phyloP scores from a whole-genome alignment of 1,140 invertebrate species.

The Pararge aegeria region DNA sequence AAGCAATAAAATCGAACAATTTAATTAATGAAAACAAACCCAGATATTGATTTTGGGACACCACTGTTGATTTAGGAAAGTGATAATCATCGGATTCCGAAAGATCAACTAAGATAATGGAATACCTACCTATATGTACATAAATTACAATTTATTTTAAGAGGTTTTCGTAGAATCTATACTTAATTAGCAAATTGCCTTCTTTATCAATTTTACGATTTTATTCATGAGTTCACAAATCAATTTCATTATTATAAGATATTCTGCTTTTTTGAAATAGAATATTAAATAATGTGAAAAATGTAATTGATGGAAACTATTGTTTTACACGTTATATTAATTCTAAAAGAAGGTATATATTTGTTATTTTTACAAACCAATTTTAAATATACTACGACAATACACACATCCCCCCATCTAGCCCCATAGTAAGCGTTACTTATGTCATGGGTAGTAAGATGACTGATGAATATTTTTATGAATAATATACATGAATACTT shows the following conservation, averaged over 20 bases:
- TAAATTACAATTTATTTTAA: constrained; percentile 9
- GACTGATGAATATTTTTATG: too few relatives aligned
- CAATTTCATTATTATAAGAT: constrained; percentile 5
- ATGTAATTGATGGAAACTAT: not conserved
- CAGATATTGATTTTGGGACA: constrained; percentile 1
- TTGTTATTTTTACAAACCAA: too few relatives aligned
- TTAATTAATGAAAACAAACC: constrained; percentile 14
- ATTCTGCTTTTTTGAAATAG: not conserved
- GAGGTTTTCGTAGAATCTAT: constrained; percentile 17
- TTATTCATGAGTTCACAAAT: constrained; percentile 12
- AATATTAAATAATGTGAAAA: not conserved
- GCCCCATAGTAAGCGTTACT: too few relatives aligned
- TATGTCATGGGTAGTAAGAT: too few relatives aligned
- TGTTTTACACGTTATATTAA: too few relatives aligned
- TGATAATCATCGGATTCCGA: not conserved
- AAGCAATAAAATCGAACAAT: not conserved
- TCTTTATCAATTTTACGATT: constrained; percentile 21
- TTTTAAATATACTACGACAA: too few relatives aligned
- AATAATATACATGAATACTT: too few relatives aligned
- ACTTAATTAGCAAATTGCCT: constrained; percentile 25
- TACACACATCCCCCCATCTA: too few relatives aligned
- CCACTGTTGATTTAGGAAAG: constrained; percentile 5
- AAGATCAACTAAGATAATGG: constrained; percentile 10
- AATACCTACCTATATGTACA: constrained; percentile 15
- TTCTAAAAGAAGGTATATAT: too few relatives aligned